Conservation (phyloP, 2,797 vertebrate genomes). For the Poecilia wingei region DNA sequence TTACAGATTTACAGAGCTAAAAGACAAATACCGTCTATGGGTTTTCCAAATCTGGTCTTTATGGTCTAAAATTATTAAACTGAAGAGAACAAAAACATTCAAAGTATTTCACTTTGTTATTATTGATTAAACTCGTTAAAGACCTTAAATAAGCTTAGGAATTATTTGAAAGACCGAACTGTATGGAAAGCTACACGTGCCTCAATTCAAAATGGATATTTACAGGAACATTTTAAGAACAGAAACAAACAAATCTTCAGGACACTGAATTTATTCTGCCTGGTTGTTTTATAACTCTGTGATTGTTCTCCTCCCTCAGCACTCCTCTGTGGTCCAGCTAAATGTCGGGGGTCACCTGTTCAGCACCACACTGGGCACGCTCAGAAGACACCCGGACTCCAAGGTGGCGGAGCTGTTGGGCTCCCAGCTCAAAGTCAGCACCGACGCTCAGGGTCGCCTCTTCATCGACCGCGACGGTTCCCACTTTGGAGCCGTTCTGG, state of each 20-base stretch:
- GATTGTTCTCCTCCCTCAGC: constrained; percentile 29
- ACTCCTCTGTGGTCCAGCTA: constrained; percentile 81
- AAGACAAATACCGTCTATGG: neutral
- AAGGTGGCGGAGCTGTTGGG: constrained; percentile 86
- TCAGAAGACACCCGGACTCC: constrained; percentile 86
- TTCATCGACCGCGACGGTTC: constrained; percentile 90
- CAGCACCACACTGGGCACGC: constrained; percentile 83
- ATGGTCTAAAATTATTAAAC: neutral
- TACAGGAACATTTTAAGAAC: neutral
- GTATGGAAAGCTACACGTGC: neutral
- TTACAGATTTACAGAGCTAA: neutral
- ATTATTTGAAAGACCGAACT: neutral
- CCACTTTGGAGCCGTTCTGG: constrained; percentile 86
- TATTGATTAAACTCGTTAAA: neutral
- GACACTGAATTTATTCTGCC: neutral
- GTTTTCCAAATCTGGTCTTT: neutral
- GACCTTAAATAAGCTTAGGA: neutral
- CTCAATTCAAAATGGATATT: neutral
- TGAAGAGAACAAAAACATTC: neutral
- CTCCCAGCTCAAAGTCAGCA: constrained; percentile 58
- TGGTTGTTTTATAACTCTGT: neutral
- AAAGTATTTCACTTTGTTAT: neutral
- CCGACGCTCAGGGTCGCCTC: constrained; percentile 82
- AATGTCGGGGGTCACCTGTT: constrained; percentile 90
- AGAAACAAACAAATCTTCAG: neutral